Evolutionary conservation across 2,797 vertebrate species (phyloP), one percentile per base, ranked within the genome.

Genomic region (Chaenodraco wilsoni): DNA sequence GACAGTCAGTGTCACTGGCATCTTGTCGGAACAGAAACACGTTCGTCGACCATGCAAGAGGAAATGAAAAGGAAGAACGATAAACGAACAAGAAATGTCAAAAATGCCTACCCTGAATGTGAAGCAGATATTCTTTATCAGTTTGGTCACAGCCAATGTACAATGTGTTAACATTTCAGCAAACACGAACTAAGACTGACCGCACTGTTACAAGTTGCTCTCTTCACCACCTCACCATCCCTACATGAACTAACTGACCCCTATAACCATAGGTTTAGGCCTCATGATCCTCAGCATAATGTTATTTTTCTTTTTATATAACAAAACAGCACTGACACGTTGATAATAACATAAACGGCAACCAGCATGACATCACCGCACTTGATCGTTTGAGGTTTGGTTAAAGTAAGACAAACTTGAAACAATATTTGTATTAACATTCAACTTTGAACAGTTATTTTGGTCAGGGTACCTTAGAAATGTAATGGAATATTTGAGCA

Each of bases 1-100:
- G 88, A 79, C 88, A 74, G 60, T 86, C 88, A 74, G 60, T 86
- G 81, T 75, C 77, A 74, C 37, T 60, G 49, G 41, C 64, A 70
- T 62, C 41, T 21, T 0, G 0, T 17, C 19, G 50, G 45, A 63
- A 21, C 45, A 73, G 48, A 37, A 44, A 54, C 66, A 44, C 50
- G 49, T 43, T 51, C 51, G 19, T 19, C 0, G 50, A 52, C 57
- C 23, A 27, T 51, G 21, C 0, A 12, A 74, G 58, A 75, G 70
- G 77, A 85, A 77, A 85, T 65, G 57, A 76, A 79, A 81, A 75
- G 49, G 54, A 56, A 64, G 76, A 81, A 79, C 69, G 72, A 81
- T 85, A 59, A 86, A 70, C 74, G 52, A 72, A 60, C 21, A 61
- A 56, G 21, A 76, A 51, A 75, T 88, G 64, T 69, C 71, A 78